phyloP scores from a whole-genome alignment of 2,113 vertebrate genomes.

The Anolis carolinensis region DNA sequence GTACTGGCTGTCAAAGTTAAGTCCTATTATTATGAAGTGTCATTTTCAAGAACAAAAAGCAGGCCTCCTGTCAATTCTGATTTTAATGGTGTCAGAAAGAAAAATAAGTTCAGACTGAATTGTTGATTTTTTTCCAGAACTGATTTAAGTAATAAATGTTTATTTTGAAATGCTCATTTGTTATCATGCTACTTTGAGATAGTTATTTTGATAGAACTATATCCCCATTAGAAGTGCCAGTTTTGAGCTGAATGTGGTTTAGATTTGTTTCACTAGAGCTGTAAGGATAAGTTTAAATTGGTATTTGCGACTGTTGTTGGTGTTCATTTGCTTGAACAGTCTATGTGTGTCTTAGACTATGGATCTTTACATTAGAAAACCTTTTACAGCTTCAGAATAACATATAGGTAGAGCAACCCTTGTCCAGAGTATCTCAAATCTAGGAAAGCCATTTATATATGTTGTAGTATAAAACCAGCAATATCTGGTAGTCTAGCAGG shows the following conservation, averaged over 20 bases:
- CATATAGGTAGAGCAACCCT: too few species aligned
- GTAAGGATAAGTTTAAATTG: background rate
- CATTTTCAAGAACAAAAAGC: background rate
- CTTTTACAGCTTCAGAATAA: too few species aligned
- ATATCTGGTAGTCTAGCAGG: too few species aligned
- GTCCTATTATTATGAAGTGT: background rate
- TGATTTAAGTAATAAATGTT: background rate
- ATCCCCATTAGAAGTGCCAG: background rate
- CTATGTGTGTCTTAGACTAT: too few species aligned
- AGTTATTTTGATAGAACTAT: background rate
- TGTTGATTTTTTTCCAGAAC: background rate
- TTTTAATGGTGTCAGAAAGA: background rate
- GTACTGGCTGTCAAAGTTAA: accelerated
- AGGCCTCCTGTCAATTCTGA: background rate
- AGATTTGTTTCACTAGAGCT: background rate
- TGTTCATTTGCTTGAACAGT: too few species aligned
- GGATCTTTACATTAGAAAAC: too few species aligned
- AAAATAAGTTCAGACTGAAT: background rate
- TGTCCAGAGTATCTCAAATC: too few species aligned
- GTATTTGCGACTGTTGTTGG: too few species aligned
- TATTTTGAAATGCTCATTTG: constrained; percentile 17
- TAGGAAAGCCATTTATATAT: too few species aligned
- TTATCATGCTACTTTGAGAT: background rate
- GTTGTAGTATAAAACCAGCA: too few species aligned
- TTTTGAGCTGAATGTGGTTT: background rate